phyloP scores from a whole-genome alignment of 2,888 invertebrate species.

The Pachymerium ferrugineum region DNA sequence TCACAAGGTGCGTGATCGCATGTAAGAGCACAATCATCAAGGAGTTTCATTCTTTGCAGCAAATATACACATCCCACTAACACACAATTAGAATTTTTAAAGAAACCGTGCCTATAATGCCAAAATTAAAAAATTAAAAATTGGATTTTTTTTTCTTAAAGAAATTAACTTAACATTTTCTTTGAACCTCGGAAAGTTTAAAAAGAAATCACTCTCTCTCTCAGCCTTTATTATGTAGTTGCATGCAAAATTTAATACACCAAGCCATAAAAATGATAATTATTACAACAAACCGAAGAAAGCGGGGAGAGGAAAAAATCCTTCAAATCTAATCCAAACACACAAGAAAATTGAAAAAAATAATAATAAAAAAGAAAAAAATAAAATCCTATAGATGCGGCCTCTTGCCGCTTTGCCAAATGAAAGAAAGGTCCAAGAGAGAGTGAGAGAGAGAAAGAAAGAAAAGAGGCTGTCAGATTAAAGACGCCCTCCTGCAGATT shows the following conservation, averaged over 20 bases:
- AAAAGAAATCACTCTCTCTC: no score
- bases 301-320: background rate
- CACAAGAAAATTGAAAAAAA: background rate
- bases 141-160: no score
- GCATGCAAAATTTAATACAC: background rate
- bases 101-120: no score
- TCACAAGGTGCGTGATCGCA: background rate
- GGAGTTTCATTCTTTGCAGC: background rate
- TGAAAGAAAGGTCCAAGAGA: background rate
- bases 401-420: constrained; percentile 7
- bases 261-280: background rate
- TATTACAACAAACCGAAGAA: background rate
- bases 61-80: background rate
- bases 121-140: no score
- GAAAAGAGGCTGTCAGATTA: constrained; percentile 19
- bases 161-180: no score
- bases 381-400: constrained; percentile 19
- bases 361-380: background rate
- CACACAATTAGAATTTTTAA: no score
- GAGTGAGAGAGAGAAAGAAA: background rate
- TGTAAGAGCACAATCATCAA: background rate
- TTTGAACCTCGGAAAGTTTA: no score
- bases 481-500: background rate
- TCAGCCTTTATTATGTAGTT: no score
- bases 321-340: constrained; percentile 17